Evolutionary conservation across 2,888 invertebrate species (phyloP), one percentile per base, ranked within the genome.

Genomic region (Papilio elwesi): DNA sequence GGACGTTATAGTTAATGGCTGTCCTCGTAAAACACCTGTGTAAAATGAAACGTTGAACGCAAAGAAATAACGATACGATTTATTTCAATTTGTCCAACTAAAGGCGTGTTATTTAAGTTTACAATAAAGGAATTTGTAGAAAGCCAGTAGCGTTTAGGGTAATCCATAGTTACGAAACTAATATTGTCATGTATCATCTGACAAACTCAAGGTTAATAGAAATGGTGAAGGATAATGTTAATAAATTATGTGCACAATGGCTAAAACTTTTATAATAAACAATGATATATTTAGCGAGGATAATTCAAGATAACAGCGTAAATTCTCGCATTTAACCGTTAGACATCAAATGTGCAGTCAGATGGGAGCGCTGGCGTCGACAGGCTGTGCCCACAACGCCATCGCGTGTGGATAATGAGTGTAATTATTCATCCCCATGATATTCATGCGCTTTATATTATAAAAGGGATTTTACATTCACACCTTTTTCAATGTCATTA

Each of bases 281-380:
- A 26, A 26, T n/a, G n/a, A n/a, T 2, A 5, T 47, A 48, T 43
- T 15, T 43, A 52, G 11, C 13, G 12, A 66, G 16, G 11, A 55
- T 55, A 13, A 68, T 13, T 26, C 26, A 68, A 52, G 16, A 55
- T 13, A 47, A 47, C 13, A 16, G n/a, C 55, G 43, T 11, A 13
- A 43, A 53, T n/a, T 36, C 64, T 48, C 64, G 55, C 55, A 49
- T 70, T 48, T 53, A 64, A 70, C 13, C 55, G 48, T 64, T 64
- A 26, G 9, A 62, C 13, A 53, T 62, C 71, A 72, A 68, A 59
- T 68, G 62, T 72, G 67, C 68, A 67, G 67, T 53, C 53, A 51
- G 12, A 67, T 16, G 53, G 53, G 68, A 72, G 49, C 55, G 65
- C 64, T 43, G 51, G 49, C 57, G 65, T 49, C 51, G 65, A 64